Evolutionary conservation across 2,113 vertebrate genomes (phyloP).

Genomic region (Triplophysa rosa): DNA sequence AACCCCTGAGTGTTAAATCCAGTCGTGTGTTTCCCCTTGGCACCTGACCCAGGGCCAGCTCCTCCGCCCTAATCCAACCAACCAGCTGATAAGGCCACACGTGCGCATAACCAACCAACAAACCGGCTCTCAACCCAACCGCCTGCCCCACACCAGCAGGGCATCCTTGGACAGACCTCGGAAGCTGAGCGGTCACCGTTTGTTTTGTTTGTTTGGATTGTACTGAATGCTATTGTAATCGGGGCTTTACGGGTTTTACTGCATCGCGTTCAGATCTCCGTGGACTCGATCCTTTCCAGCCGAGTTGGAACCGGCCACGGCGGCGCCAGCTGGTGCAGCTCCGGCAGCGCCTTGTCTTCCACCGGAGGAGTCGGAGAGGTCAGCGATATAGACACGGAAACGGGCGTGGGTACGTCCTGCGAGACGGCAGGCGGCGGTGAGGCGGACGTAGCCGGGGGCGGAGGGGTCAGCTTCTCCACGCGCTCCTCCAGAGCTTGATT

Average conservation of each 20-base stretch:
- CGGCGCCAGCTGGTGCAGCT: conserved; percentile 75
- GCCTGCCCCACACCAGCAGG: conserved; percentile 49
- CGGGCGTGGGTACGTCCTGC: conserved; percentile 34
- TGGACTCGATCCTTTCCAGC: conserved; percentile 85
- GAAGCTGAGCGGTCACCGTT: conserved; percentile 42
- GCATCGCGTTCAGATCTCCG: conserved; percentile 76
- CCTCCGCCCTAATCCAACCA: conserved; percentile 19
- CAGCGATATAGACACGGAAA: conserved; percentile 35
- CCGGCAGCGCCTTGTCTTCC: conserved; percentile 78
- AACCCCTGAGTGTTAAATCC: conserved; percentile 50
- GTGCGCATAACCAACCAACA: conserved; percentile 27
- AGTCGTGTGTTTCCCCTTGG: conserved; percentile 11
- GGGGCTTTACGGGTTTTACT: conserved; percentile 41
- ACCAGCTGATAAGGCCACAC: conserved; percentile 46
- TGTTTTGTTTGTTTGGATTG: conserved; percentile 25
- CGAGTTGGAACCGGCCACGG: conserved; percentile 69
- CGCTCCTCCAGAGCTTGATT: conserved; percentile 86
- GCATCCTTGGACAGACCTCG: conserved; percentile 57
- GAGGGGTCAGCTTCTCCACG: conserved; percentile 71
- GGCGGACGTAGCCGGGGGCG: conserved; percentile 38
- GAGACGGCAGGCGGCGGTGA: conserved; percentile 60
- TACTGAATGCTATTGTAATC: conserved; percentile 48
- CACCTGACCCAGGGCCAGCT: conserved; percentile 45
- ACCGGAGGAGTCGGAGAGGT: conserved; percentile 44
- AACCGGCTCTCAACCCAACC: conserved; percentile 51